These are phyloP conservation scores for Torymus aiolomorphi DNA, from an alignment of 2,888 invertebrate species.

Conservation along the genomic window DNA sequence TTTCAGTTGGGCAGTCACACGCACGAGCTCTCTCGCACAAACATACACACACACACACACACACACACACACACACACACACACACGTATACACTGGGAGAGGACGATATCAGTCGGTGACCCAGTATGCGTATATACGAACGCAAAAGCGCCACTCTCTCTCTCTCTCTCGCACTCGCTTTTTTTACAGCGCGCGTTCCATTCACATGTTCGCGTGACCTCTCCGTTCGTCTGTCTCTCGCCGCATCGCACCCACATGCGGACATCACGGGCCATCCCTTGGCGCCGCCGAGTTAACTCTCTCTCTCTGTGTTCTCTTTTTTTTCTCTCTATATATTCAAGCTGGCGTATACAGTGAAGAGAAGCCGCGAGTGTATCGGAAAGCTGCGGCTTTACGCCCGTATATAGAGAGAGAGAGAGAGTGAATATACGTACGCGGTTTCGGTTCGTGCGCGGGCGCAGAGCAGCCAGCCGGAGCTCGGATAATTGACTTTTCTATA, in stretches of 20 bases:
- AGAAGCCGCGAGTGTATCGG: too few species aligned
- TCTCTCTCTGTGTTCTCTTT: too few species aligned
- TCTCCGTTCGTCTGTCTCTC: conserved; percentile 1
- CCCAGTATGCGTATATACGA: conserved; percentile 6
- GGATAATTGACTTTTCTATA: neutral
- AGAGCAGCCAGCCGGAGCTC: neutral
- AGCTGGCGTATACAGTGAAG: too few species aligned
- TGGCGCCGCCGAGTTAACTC: neutral
- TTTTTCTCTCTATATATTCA: too few species aligned
- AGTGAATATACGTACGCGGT: too few species aligned
- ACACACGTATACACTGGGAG: neutral
- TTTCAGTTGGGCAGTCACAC: conserved; percentile 58
- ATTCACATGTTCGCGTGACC: conserved; percentile 21
- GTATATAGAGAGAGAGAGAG: too few species aligned
- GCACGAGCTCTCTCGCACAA: too few species aligned
- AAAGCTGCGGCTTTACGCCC: neutral
- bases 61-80: too few species aligned
- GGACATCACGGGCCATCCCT: neutral
- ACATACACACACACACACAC: too few species aligned
- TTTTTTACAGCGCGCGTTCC: neutral
- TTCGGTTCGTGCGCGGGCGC: too few species aligned
- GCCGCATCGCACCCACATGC: neutral
- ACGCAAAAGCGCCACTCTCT: neutral
- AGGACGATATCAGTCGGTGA: conserved; percentile 42
- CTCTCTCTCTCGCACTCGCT: too few species aligned